Evolutionary conservation across 2,888 invertebrate species (phyloP).

Genomic region (Dryomyza anilis): DNA sequence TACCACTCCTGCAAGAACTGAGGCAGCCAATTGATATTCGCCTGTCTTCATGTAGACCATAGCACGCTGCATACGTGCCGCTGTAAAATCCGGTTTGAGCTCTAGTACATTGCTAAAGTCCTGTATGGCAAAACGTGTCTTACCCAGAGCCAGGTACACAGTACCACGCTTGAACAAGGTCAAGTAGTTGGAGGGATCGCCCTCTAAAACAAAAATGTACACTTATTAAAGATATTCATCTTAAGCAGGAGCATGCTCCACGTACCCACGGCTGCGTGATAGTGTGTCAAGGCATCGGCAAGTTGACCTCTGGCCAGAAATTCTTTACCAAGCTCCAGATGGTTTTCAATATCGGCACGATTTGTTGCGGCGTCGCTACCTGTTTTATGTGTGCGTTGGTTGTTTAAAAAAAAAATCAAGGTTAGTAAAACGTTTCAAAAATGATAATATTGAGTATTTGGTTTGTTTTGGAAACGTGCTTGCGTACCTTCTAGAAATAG

Average conservation of each 20-base stretch:
- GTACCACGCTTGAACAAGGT: constrained; percentile 96
- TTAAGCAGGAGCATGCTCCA: constrained; percentile 36
- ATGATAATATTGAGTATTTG: no score
- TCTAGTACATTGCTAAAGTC: constrained; percentile 93
- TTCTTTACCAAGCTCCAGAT: constrained; percentile 91
- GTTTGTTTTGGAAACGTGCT: neutral
- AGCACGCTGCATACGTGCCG: constrained; percentile 84
- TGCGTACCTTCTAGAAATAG: constrained; percentile 71
- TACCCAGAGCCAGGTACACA: constrained; percentile 93
- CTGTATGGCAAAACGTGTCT: constrained; percentile 91
- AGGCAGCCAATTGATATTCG: constrained; percentile 78
- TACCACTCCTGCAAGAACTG: constrained; percentile 85
- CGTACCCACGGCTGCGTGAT: constrained; percentile 96
- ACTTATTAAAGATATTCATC: neutral
- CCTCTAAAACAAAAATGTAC: constrained; percentile 68
- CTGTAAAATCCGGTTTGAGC: constrained; percentile 91
- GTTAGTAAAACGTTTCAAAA: neutral
- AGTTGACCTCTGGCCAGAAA: constrained; percentile 91
- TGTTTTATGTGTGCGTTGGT: constrained; percentile 54
- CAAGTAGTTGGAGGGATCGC: constrained; percentile 93
- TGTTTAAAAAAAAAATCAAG: constrained; percentile 25
- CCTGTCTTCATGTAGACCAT: constrained; percentile 90
- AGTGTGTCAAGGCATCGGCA: constrained; percentile 94
- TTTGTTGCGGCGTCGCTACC: constrained; percentile 68
- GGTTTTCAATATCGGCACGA: constrained; percentile 84